phyloP scores from a whole-genome alignment of 1,140 invertebrate genomes.

The Aphis gossypii region DNA sequence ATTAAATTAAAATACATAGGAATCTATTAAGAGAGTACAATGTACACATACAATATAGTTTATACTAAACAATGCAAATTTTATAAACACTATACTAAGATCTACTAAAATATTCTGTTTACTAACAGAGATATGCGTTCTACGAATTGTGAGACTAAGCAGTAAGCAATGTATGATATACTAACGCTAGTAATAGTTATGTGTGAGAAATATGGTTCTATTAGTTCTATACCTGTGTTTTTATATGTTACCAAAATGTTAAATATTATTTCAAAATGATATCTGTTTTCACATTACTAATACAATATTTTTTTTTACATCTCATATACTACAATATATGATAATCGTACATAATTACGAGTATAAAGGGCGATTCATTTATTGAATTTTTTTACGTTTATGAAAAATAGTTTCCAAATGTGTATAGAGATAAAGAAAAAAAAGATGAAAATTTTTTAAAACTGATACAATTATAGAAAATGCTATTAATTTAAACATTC shows the following conservation, averaged over 20 bases:
- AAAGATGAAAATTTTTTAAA: too few species aligned
- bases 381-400: too few species aligned
- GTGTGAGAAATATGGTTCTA: background rate
- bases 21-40: background rate
- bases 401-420: too few species aligned
- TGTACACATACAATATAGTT: background rate
- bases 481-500: too few species aligned
- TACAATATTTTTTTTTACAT: background rate
- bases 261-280: background rate
- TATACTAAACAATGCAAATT: background rate
- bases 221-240: background rate
- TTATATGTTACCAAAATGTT: background rate
- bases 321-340: background rate
- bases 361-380: too few species aligned
- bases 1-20: background rate
- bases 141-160: background rate
- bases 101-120: slow-evolving; percentile 11
- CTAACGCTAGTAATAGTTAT: background rate
- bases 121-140: background rate
- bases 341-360: background rate
- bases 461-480: too few species aligned
- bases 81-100: background rate
- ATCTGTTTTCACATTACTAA: background rate
- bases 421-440: too few species aligned
- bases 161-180: background rate